Conservation (phyloP, 1,140 invertebrate species). For the Phortica variegata region DNA sequence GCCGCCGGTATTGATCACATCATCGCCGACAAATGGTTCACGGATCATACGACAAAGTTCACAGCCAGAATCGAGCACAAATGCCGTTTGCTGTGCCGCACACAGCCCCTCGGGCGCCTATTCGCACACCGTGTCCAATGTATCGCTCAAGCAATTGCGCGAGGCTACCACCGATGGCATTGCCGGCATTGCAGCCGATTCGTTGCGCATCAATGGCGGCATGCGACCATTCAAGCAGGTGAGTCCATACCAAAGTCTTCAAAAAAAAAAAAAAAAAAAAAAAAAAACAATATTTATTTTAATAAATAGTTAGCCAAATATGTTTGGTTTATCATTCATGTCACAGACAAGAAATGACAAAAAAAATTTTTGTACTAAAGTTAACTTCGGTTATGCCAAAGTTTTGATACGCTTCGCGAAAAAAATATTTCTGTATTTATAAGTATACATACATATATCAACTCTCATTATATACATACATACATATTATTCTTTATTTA, state of each 20-base stretch:
- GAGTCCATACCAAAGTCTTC: constrained; percentile 44
- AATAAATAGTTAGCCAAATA: too few relatives aligned
- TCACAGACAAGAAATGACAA: too few relatives aligned
- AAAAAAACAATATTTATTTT: too few relatives aligned
- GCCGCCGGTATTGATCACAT: constrained; percentile 70
- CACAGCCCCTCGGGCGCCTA: constrained; percentile 60
- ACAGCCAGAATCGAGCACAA: constrained; percentile 76
- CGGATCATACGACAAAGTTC: constrained; percentile 88
- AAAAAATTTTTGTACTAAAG: too few relatives aligned
- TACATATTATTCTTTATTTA: too few relatives aligned
- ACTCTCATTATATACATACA: too few relatives aligned
- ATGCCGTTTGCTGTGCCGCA: constrained; percentile 63
- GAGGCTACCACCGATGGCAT: constrained; percentile 79
- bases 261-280: not conserved
- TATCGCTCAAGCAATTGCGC: constrained; percentile 79
- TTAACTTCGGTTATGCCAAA: too few relatives aligned
- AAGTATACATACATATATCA: too few relatives aligned
- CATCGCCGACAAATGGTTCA: constrained; percentile 64
- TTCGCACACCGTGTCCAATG: constrained; percentile 67
- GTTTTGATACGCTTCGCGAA: too few relatives aligned
- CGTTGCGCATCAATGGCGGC: constrained; percentile 92
- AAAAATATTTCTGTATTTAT: too few relatives aligned
- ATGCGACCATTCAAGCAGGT: constrained; percentile 96
- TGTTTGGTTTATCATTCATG: too few relatives aligned
- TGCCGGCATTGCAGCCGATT: constrained; percentile 96